A percentile compares a stretch with the other conserved stretches of the same genome.
phyloP scores from a whole-genome alignment of 2,797 vertebrate species.

The Gallinago stenura region DNA sequence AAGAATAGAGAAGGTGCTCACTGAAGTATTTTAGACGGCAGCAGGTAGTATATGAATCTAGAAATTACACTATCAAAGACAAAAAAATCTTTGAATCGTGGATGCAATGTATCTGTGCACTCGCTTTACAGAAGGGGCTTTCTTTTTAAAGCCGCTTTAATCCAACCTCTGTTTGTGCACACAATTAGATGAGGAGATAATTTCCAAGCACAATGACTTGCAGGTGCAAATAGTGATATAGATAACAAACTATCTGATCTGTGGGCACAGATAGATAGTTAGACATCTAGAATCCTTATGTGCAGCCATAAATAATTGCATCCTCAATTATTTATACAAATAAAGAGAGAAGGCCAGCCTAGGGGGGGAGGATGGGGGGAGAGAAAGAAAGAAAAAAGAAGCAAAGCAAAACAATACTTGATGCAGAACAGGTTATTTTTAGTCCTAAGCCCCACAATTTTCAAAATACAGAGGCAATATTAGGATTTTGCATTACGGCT shows the following conservation, averaged over 20 bases:
- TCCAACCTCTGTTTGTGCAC: slow-evolving; percentile 60
- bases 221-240: slow-evolving; percentile 74
- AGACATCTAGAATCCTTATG: slow-evolving; percentile 70
- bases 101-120: neutral
- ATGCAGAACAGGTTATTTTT: neutral
- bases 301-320: slow-evolving; percentile 69
- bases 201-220: slow-evolving; percentile 73
- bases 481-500: neutral
- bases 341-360: slow-evolving; percentile 44
- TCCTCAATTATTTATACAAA: slow-evolving; percentile 71
- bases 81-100: neutral
- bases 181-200: slow-evolving; percentile 68
- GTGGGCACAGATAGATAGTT: slow-evolving; percentile 67
- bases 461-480: neutral
- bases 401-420: neutral
- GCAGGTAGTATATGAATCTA: neutral
- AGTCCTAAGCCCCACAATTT: neutral
- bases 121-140: neutral
- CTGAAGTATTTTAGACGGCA: neutral
- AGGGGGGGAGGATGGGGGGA: neutral
- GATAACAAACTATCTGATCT: slow-evolving; percentile 73
- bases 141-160: slow-evolving; percentile 39
- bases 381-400: neutral
- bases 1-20: neutral
- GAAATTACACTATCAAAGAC: neutral